Percentiles rank a stretch among this genome's conserved stretches.
Conservation (phyloP, 2,113 vertebrate species). For the Eretmochelys imbricata region DNA sequence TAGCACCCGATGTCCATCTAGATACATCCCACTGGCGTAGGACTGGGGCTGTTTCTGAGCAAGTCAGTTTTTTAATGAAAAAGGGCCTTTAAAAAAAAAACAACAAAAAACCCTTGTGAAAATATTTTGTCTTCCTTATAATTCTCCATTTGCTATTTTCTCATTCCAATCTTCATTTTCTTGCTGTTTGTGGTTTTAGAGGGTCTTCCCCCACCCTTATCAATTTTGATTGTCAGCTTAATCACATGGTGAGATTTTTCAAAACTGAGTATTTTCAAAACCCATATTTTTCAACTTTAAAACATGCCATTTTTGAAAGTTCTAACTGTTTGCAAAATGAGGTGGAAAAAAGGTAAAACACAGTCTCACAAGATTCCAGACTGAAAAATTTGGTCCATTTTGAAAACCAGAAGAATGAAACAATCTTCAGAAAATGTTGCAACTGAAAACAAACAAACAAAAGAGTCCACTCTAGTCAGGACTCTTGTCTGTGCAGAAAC, state of each 20-base stretch:
- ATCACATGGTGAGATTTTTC: conserved; percentile 7
- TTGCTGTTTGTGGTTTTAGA: conserved; percentile 5
- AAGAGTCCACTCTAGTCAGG: conserved; percentile 7
- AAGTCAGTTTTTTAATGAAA: neutral
- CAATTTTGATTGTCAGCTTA: neutral
- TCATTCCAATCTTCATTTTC: neutral
- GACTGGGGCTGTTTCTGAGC: neutral
- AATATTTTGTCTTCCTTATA: neutral
- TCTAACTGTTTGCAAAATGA: neutral
- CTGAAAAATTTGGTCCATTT: neutral
- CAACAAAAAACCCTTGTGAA: neutral
- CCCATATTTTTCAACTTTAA: neutral
- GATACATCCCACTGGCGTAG: neutral
- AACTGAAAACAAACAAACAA: neutral
- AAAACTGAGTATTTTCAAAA: conserved; percentile 4
- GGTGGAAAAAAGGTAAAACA: conserved; percentile 25
- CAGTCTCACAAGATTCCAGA: neutral
- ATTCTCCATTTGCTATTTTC: neutral
- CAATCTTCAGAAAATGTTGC: neutral
- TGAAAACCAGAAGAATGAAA: neutral
- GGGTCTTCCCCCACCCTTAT: neutral
- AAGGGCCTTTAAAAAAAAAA: neutral
- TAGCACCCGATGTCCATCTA: neutral
- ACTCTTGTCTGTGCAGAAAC: conserved; percentile 2
- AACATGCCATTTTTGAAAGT: neutral